Evolutionary conservation across 2,888 invertebrate species (phyloP), one percentile per base, ranked within the genome.

Genomic region (Scaptomyza flava): DNA sequence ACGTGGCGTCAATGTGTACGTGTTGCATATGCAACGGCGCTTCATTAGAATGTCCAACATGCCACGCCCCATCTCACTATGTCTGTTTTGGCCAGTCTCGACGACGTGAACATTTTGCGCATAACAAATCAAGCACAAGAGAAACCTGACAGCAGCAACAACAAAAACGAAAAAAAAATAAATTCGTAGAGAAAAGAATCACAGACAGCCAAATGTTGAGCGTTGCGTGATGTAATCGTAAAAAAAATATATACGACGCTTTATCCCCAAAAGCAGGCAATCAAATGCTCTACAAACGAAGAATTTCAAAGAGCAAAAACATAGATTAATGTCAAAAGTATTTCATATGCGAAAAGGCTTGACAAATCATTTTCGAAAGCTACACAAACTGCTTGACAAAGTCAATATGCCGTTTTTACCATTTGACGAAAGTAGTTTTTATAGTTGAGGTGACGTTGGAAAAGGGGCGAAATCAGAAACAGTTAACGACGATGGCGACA

Each of bases 81-180:
- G 17, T 43, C 43, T 3, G 33, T n/a, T 87, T 78, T 72, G 80
- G 63, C 14, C 78, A 67, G 89, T 88, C 84, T 86, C 84, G 89
- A 79, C 85, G 68, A 74, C 81, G 89, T 84, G 85, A 72, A 89
- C 87, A 89, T 88, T 88, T 82, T 89, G 77, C 89, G 88, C 89
- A 88, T 89, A 89, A 88, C 88, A 88, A 89, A 89, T 88, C 89
- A 89, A 81, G 89, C 79, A 68, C 75, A 80, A 81, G 59, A 48
- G 46, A 71, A n/a, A n/a, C 65, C 46, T 64, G 36, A 56, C 58
- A 45, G 1, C 61, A 60, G 5, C 30, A 60, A 7, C 17, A 59
- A 60, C 17, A 31, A 67, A 36, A 46, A 38, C 57, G 14, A 54
- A 57, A 69, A 62, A 58, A 50, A 50, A 34, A 20, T 33, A 17